Conservation (phyloP, 1,140 invertebrate genomes). For the Conopomorpha cramerella region DNA sequence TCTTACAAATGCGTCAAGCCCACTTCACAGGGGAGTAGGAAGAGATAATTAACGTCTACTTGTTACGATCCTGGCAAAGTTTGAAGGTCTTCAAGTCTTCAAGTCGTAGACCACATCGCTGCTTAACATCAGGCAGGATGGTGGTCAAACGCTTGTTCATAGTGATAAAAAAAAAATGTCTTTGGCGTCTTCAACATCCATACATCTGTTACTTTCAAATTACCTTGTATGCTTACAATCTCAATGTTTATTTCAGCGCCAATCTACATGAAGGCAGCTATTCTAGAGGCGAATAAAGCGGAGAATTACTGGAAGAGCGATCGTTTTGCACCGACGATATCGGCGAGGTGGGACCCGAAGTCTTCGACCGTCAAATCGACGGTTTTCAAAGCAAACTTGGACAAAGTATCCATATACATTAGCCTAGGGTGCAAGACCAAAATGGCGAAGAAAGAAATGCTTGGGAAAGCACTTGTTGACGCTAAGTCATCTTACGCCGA, state of each 20-base stretch:
- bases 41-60: too few relatives aligned
- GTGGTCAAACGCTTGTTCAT: too few relatives aligned
- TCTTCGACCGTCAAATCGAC: slow-evolving; percentile 48
- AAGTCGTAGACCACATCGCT: too few relatives aligned
- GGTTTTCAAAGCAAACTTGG: slow-evolving; percentile 44
- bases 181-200: too few relatives aligned
- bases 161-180: too few relatives aligned
- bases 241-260: slow-evolving; percentile 66
- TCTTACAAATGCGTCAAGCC: too few relatives aligned
- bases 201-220: too few relatives aligned
- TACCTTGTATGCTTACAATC: too few relatives aligned
- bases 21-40: too few relatives aligned
- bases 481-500: slow-evolving; percentile 40
- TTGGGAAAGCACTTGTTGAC: slow-evolving; percentile 51
- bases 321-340: slow-evolving; percentile 70
- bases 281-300: slow-evolving; percentile 69
- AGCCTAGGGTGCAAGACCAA: slow-evolving; percentile 55
- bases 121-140: too few relatives aligned
- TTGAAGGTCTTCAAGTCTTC: too few relatives aligned
- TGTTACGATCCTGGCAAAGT: too few relatives aligned
- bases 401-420: slow-evolving; percentile 53
- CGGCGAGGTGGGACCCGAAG: slow-evolving; percentile 63
- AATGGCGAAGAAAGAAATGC: slow-evolving; percentile 56
- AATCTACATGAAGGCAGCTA: slow-evolving; percentile 75
- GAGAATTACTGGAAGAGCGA: slow-evolving; percentile 78